A percentile compares a stretch with the other conserved stretches of the same genome.
These are phyloP conservation scores for Rhea americana DNA, from an alignment of 2,113 vertebrate genomes.

Conservation along the genomic window DNA sequence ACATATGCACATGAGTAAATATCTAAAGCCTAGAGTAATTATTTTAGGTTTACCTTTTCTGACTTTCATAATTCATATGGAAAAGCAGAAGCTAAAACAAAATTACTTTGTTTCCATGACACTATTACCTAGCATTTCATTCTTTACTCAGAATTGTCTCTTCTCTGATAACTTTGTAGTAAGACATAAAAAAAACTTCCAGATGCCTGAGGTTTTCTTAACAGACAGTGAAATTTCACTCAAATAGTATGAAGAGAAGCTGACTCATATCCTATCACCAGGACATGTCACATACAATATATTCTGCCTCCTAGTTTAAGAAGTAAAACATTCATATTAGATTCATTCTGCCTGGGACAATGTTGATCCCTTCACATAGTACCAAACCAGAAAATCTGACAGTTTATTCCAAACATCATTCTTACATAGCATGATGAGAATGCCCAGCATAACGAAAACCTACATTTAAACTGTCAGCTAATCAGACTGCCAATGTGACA, in stretches of 20 bases:
- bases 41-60: neutral
- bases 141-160: neutral
- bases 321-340: neutral
- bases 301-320: neutral
- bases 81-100: neutral
- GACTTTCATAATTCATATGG: neutral
- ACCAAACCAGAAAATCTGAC: neutral
- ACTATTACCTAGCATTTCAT: neutral
- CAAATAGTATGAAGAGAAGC: neutral
- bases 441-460: constrained; percentile 13
- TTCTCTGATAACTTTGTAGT: neutral
- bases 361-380: neutral
- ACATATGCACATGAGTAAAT: neutral
- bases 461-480: constrained; percentile 27
- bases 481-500: neutral
- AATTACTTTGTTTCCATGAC: neutral
- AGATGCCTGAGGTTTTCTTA: neutral
- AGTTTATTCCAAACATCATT: neutral
- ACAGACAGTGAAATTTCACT: neutral
- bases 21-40: neutral
- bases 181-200: neutral
- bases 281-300: neutral
- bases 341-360: neutral
- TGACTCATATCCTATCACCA: neutral
- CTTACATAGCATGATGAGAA: neutral